Evolutionary conservation across 2,113 vertebrate species (phyloP).

Genomic region (Gulo gulo): DNA sequence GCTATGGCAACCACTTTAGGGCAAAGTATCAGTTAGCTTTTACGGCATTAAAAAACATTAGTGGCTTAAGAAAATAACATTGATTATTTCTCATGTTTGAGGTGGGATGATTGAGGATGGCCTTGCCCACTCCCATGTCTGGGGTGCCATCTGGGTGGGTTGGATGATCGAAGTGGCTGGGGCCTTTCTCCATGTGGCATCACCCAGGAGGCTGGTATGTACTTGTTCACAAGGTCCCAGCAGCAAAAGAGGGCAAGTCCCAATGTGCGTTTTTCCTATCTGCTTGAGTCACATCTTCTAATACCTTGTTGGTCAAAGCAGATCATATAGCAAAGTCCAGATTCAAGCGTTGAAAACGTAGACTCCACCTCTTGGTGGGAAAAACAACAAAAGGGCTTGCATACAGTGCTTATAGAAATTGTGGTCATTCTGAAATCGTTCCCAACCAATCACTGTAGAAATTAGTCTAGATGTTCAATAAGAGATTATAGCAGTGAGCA

Average conservation of each 20-base stretch:
- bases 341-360: not conserved
- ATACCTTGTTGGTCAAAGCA: not conserved
- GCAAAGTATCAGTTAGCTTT: slow-evolving; percentile 34
- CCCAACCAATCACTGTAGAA: not conserved
- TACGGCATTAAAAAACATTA: not conserved
- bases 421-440: slow-evolving; percentile 18
- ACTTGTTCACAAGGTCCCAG: not conserved
- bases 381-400: not conserved
- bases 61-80: not conserved
- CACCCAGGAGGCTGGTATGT: not conserved
- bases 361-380: not conserved
- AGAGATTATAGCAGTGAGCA: not conserved
- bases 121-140: not conserved
- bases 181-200: not conserved
- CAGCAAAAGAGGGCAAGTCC: not conserved
- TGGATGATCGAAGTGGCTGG: not conserved
- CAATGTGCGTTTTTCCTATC: not conserved
- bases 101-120: not conserved
- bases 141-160: not conserved
- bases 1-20: not conserved
- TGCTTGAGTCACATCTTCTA: not conserved
- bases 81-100: not conserved
- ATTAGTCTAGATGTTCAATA: not conserved
- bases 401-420: not conserved
- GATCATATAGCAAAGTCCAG: not conserved